These are phyloP conservation scores for Pinctada fucata DNA, from an alignment of 2,888 invertebrate genomes.

Conservation along the genomic window DNA sequence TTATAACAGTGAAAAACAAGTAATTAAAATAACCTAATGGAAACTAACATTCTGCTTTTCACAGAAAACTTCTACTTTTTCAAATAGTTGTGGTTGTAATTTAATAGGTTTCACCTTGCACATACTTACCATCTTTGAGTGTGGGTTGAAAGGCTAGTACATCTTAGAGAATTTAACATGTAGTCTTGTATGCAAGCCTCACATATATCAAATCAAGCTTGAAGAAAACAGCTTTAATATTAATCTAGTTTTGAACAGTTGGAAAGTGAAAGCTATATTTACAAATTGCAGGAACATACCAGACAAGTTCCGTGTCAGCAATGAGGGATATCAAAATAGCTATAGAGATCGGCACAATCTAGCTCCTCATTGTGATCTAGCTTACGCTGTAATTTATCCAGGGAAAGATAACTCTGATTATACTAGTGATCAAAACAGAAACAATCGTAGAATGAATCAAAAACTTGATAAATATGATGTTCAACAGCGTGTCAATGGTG, in stretches of 20 bases:
- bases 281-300: conserved; percentile 56
- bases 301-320: conserved; percentile 67
- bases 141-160: too few relatives aligned
- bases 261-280: conserved; percentile 18
- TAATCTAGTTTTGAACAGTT: too few relatives aligned
- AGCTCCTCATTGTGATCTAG: conserved; percentile 66
- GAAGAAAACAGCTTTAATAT: too few relatives aligned
- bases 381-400: conserved; percentile 67
- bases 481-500: conserved; percentile 60
- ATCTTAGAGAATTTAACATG: too few relatives aligned
- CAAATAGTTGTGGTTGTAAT: too few relatives aligned
- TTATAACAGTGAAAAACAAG: too few relatives aligned
- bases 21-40: neutral
- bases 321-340: conserved; percentile 69
- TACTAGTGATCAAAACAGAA: conserved; percentile 58
- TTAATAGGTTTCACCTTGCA: too few relatives aligned
- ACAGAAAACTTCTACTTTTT: neutral
- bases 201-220: too few relatives aligned
- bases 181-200: too few relatives aligned
- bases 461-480: conserved; percentile 63
- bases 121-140: too few relatives aligned
- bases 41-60: conserved; percentile 16
- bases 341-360: conserved; percentile 59
- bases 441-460: conserved; percentile 60
- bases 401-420: conserved; percentile 68